Conservation (phyloP, 1,140 invertebrate genomes). For the Bemisia tabaci region DNA sequence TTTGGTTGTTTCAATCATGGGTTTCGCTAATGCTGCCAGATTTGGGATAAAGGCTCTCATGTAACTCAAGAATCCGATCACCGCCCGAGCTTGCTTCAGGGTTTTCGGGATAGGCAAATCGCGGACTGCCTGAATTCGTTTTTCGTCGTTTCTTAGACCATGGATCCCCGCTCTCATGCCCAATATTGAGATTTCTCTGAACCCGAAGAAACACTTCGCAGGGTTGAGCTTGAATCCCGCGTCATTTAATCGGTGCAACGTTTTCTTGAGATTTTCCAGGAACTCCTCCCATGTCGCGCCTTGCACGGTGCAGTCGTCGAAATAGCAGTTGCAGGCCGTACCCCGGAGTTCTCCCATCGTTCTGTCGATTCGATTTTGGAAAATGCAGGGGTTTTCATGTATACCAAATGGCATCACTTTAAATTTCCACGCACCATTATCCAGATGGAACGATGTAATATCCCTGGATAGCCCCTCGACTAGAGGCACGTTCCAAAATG, state of each 20-base stretch:
- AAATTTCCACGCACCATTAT: not conserved
- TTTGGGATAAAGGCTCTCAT: conserved; percentile 5
- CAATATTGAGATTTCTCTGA: not conserved
- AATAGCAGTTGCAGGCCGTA: not conserved
- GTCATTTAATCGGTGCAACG: not conserved
- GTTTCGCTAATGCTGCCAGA: not conserved
- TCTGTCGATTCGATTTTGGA: not conserved
- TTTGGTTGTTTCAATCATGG: conserved; percentile 1
- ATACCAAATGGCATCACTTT: not conserved
- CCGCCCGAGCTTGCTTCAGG: not conserved
- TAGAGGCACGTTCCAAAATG: not conserved
- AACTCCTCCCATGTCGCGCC: not conserved
- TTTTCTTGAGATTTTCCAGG: not conserved
- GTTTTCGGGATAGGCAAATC: not conserved
- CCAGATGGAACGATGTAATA: not conserved
- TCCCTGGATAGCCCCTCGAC: not conserved
- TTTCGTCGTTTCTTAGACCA: too few relatives aligned
- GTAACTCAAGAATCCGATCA: not conserved
- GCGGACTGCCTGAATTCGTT: not conserved
- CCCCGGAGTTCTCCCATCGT: not conserved
- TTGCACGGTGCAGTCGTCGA: not conserved
- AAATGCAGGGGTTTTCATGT: not conserved
- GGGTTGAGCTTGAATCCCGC: not conserved
- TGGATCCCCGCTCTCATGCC: not conserved
- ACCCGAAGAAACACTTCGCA: not conserved